These are phyloP conservation scores for Halictus rubicundus DNA, from an alignment of 1,140 invertebrate genomes.

Conservation along the genomic window DNA sequence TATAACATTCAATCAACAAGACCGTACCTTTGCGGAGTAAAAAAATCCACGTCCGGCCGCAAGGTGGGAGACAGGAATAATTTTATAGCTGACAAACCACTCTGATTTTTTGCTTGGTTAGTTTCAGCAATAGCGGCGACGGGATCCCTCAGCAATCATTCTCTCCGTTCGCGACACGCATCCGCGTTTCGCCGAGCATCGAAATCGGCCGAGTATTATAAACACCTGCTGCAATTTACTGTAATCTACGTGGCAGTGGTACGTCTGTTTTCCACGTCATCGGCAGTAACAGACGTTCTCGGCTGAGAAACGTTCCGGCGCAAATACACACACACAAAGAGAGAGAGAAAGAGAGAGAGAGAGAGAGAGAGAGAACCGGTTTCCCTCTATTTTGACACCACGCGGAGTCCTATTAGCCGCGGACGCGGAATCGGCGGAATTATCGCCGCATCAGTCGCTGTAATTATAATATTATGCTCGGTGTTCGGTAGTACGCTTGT, in stretches of 20 bases:
- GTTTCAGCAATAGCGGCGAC: not conserved
- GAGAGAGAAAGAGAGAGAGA: no score
- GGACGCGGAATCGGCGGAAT: constrained; percentile 7
- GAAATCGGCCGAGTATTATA: constrained; percentile 13
- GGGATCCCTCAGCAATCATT: not conserved
- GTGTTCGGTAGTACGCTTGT: constrained; percentile 10
- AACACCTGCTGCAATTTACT: constrained; percentile 36
- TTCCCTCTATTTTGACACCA: constrained; percentile 25
- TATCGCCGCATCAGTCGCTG: not conserved
- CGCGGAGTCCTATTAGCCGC: not conserved
- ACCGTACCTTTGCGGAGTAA: not conserved
- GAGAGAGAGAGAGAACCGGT: constrained; percentile 8
- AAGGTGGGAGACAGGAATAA: not conserved
- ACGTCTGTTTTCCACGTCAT: constrained; percentile 43
- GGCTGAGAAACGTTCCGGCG: constrained; percentile 5
- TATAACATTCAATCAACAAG: constrained; percentile 33
- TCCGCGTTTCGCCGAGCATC: constrained; percentile 4
- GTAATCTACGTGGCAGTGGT: constrained; percentile 20
- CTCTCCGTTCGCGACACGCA: not conserved
- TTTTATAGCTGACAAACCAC: not conserved
- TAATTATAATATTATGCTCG: constrained; percentile 29
- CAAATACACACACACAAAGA: not conserved
- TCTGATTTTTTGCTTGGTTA: not conserved
- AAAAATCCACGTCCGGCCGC: no score
- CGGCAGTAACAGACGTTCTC: constrained; percentile 31